Base-by-base conservation (phyloP, 2,113 vertebrate genomes). In the Phylloscopus whistleri region DNA sequence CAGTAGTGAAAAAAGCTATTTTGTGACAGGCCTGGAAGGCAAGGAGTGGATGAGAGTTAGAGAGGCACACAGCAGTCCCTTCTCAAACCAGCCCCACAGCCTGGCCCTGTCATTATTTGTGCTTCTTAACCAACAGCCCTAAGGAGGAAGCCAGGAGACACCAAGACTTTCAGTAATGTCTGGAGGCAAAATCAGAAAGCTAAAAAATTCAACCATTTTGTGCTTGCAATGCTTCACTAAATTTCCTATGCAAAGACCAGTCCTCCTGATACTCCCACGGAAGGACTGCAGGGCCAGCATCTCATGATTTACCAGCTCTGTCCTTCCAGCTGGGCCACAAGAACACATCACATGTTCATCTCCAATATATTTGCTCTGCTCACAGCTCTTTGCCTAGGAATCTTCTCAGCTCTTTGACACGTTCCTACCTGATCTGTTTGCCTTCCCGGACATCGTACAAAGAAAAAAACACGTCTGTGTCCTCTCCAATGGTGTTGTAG, bases 401-500 rank as follows among this genome's bases (percentile, higher is more conserved):
- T 21, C 11, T 74, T 69, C 70, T 43, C 1, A 67, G 41, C 63
- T 24, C 3, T 37, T 77, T 74, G 30, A 37, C 33, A 55, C 9
- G 28, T 23, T 80, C 97, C 95, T 97, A 99, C 99, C 99, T 99
- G 98, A 99, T 99, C 96, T 99, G 99, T 92, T 99, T 99, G 97
- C 98, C 98, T 97, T 99, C 99, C 55, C 99, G 98, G 94, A 98
- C 98, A 94, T 99, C 99, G 1, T 99, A 99, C 39, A 99, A 97
- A 37, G 98, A 99, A 85, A 99, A 99, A 95, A 99, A 99, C 86
- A 99, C 98, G 7, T 99, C 99, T 2, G 98, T 98, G 84, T 99
- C 99, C 93, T 99, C 99, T 66, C 99, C 99, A 97, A 99, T 99
- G 94, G 99, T 99, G 97, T 99, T 99, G 96, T 99, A 99, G 79